Conservation (phyloP, 2,113 vertebrate species). For the Talpa occidentalis region DNA sequence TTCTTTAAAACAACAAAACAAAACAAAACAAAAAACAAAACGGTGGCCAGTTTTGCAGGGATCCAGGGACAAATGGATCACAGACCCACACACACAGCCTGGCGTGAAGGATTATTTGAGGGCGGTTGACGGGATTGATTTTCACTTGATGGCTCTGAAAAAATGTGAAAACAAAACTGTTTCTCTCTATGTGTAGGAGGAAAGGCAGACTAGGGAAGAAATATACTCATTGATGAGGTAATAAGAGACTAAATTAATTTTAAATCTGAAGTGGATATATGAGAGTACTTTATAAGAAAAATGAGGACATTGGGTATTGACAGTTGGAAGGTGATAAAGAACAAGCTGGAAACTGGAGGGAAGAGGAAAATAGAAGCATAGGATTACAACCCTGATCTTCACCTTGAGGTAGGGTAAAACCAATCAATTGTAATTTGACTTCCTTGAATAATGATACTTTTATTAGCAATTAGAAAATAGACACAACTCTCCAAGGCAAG, state of each 20-base stretch:
- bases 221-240: neutral
- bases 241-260: slow-evolving; percentile 32
- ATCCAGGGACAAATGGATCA: neutral
- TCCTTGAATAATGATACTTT: neutral
- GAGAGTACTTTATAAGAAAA: slow-evolving; percentile 48
- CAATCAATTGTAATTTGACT: neutral
- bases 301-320: neutral
- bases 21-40: too few species aligned
- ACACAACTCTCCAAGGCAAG: neutral
- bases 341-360: neutral
- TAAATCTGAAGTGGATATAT: slow-evolving; percentile 35
- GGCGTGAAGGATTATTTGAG: neutral
- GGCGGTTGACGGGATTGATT: neutral
- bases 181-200: neutral
- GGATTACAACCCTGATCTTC: neutral
- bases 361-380: neutral
- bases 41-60: neutral
- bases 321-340: neutral
- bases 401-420: neutral
- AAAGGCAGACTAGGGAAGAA: neutral
- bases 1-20: neutral
- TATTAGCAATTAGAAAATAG: neutral
- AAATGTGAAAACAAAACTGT: neutral
- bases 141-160: neutral
- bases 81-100: neutral